Base-by-base conservation (phyloP, 2,888 invertebrate genomes). In the Scaptomyza tumidula region DNA sequence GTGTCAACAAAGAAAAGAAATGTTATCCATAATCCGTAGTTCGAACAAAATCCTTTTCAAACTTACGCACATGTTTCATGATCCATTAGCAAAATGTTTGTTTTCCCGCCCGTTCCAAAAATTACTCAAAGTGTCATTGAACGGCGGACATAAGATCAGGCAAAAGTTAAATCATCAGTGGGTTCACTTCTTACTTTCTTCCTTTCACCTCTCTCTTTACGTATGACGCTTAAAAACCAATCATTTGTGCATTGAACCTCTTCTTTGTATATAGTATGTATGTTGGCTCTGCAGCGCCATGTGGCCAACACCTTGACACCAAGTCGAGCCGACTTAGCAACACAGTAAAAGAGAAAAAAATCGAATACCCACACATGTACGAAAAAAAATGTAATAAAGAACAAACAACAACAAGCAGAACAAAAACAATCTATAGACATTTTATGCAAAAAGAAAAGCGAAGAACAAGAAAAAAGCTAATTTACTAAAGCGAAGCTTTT, bases 221-320 rank as follows among this genome's bases (percentile, higher is more conserved):
- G n/a, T 6, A 10, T 19, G 62, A 59, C 71, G 65, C 69, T 78
- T 69, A 60, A 77, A 71, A 75, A 55, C 64, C 85, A 86, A 88
- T 84, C 87, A 81, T 66, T 86, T 88, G 88, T 88, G 80, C 83
- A 86, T 74, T 83, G 80, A 79, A 83, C 86, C 50, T 39, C 44
- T 43, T 27, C 50, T 44, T 33, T 10, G 37, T 6, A 37, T 7
- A 2, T 37, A 33, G 41, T 50, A 31, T 45, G 41, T 52, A 29
- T 43, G 37, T 33, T 43, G 43, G 16, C 33, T 9, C 19, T 43
- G 74, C 66, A 66, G 66, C 64, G 76, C 83, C 87, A 82, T 86
- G 77, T 87, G 80, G 77, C 86, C 86, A 82, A 86, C 82, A 82
- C 86, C 88, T 88, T 88, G 86, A 80, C 80, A 82, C 60, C 33